Evolutionary conservation across 1,140 invertebrate genomes (phyloP), one percentile per base, ranked within the genome.

Genomic region (Coelopa frigida): DNA sequence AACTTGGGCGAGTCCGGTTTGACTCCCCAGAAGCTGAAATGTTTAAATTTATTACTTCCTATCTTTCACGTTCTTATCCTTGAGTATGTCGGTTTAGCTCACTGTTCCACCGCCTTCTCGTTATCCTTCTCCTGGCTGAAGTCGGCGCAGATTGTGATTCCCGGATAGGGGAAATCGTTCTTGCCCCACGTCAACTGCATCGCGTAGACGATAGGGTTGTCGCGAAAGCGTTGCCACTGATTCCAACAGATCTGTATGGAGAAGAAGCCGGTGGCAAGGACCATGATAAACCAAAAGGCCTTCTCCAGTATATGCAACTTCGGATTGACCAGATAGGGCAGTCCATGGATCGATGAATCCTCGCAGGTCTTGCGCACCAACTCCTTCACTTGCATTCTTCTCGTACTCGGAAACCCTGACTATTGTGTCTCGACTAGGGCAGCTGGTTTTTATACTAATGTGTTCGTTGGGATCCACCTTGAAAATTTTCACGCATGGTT

Each of bases 141-240:
- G 12, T 48, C 29, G 3, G 58, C 52, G 39, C 62, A 66, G 5
- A 66, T 38, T 1, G 62, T 66, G 0, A 63, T 24, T 1, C 62
- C 62, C 0, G 58, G 26, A 35, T 59, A 54, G n/a, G 55, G 48
- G 24, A 66, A 61, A 17, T 62, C 55, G 12, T 31, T 2, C 50
- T 53, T 23, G 48, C 57, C 14, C 62, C 42, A 47, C 51, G 62
- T 49, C 23, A 47, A 35, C 41, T 66, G 62, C 31, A 61, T 59
- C 27, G 58, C 58, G 43, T 61, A 66, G 18, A 66, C 58, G 50
- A 63, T 53, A 0, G 62, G 62, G 48, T 63, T 62, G 8, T 66
- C 39, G 3, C 58, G 59, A 50, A 52, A 66, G 17, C 62, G 52
- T 32, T 55, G 33, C 59, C 58, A 63, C 21, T 66, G 62, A 6